phyloP scores from a whole-genome alignment of 2,797 vertebrate species.

The Florisuga fusca region DNA sequence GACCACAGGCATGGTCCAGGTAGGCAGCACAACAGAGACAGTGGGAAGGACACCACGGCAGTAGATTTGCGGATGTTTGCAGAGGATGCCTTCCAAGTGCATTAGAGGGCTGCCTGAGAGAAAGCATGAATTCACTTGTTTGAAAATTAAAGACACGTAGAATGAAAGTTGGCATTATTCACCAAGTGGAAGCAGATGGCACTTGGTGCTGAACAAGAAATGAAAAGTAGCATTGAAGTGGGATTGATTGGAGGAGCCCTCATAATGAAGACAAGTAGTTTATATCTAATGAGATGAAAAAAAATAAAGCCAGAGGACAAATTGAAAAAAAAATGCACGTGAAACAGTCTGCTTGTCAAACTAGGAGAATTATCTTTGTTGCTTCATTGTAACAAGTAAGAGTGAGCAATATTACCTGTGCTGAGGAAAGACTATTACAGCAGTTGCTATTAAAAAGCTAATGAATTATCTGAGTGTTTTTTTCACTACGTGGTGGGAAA shows the following conservation, averaged over 20 bases:
- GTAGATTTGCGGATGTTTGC: neutral
- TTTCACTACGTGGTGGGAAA: neutral
- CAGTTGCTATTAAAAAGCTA: neutral
- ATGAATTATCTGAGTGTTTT: neutral
- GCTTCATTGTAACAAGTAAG: slow-evolving; percentile 29
- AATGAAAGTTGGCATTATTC: slow-evolving; percentile 24
- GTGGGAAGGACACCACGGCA: neutral
- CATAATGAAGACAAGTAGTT: slow-evolving; percentile 48
- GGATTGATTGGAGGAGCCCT: slow-evolving; percentile 33
- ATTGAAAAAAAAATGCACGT: neutral
- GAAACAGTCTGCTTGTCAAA: neutral
- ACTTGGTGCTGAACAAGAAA: slow-evolving; percentile 46
- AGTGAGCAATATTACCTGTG: neutral
- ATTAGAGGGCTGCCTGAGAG: neutral
- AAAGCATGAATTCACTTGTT: neutral
- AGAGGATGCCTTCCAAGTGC: neutral
- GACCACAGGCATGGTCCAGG: neutral
- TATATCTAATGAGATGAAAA: slow-evolving; percentile 33
- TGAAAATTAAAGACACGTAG: neutral
- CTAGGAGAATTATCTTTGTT: slow-evolving; percentile 12
- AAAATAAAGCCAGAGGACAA: slow-evolving; percentile 44
- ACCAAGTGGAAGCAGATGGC: slow-evolving; percentile 52
- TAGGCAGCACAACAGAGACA: neutral
- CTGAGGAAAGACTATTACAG: neutral
- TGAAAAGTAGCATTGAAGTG: slow-evolving; percentile 22